Conservation (phyloP, 2,888 invertebrate species). For the Amorpha juglandis region DNA sequence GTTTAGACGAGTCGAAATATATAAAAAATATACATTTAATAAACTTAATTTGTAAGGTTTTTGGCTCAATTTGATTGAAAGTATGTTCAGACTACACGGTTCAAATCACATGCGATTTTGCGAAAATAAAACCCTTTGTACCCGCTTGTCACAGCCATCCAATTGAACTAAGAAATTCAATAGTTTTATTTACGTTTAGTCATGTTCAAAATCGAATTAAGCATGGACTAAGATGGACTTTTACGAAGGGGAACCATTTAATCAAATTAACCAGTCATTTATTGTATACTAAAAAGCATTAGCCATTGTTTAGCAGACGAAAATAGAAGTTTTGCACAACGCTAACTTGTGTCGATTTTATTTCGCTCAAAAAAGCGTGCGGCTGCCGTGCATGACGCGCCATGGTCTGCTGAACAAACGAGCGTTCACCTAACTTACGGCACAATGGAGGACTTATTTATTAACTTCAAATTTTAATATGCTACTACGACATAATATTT, state of each 20-base stretch:
- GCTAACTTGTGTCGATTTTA: slow-evolving; percentile 7
- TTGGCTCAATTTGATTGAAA: too few species aligned
- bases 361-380: slow-evolving; percentile 16
- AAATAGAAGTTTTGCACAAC: slow-evolving; percentile 1
- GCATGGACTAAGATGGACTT: background rate
- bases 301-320: background rate
- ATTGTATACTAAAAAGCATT: too few species aligned
- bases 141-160: too few species aligned
- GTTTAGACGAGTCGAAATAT: too few species aligned
- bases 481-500: background rate
- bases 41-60: too few species aligned
- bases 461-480: slow-evolving; percentile 12
- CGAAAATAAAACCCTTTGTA: too few species aligned
- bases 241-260: background rate
- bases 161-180: too few species aligned
- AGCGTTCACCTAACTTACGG: slow-evolving; percentile 45
- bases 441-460: slow-evolving; percentile 18
- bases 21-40: too few species aligned
- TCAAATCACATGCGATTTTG: too few species aligned
- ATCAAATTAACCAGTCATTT: slow-evolving; percentile 10
- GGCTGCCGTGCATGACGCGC: slow-evolving; percentile 52
- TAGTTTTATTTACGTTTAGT: too few species aligned
- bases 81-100: too few species aligned
- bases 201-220: background rate
- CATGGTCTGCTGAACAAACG: slow-evolving; percentile 42